Percentiles rank a stretch among this genome's conserved stretches.
Evolutionary conservation across 2,113 vertebrate species (phyloP).

Genomic region (Channa maculata): DNA sequence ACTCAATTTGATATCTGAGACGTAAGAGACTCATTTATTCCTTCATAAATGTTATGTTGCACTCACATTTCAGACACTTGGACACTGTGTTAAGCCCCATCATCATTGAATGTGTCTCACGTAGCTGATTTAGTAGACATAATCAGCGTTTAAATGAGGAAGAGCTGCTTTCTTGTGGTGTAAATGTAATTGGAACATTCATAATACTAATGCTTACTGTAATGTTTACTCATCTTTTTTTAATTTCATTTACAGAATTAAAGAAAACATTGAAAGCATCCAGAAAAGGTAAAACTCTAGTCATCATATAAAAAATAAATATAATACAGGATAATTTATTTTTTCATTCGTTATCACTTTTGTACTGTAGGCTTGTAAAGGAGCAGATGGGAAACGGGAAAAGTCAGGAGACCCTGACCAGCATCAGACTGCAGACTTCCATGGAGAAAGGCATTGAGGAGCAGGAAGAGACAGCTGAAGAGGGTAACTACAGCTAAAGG

Average conservation of each 20-base stretch:
- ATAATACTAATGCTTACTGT: neutral
- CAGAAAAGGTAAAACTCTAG: constrained; percentile 74
- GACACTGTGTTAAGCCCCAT: neutral
- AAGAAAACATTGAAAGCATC: constrained; percentile 82
- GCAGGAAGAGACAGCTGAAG: constrained; percentile 44
- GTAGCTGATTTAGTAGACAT: neutral
- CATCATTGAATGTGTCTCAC: neutral
- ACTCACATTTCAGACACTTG: neutral
- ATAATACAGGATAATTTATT: too few species aligned
- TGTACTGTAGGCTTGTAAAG: constrained; percentile 63
- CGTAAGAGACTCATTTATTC: constrained; percentile 69
- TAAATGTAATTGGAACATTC: neutral
- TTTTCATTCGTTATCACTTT: too few species aligned
- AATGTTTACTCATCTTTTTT: constrained; percentile 4
- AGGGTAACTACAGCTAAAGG: constrained; percentile 52
- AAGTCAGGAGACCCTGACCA: constrained; percentile 69
- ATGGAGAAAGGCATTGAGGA: constrained; percentile 58
- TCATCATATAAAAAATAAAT: neutral
- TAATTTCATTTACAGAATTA: constrained; percentile 76
- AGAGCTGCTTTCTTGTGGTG: too few species aligned
- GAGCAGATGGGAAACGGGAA: constrained; percentile 55
- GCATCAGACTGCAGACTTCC: constrained; percentile 48
- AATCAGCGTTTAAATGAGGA: neutral
- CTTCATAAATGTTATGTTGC: neutral
- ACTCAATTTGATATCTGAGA: constrained; percentile 74